Percentiles rank a stretch among this genome's conserved stretches.
Conservation (phyloP, 2,888 invertebrate species). For the Hirtodrosophila cameraria region DNA sequence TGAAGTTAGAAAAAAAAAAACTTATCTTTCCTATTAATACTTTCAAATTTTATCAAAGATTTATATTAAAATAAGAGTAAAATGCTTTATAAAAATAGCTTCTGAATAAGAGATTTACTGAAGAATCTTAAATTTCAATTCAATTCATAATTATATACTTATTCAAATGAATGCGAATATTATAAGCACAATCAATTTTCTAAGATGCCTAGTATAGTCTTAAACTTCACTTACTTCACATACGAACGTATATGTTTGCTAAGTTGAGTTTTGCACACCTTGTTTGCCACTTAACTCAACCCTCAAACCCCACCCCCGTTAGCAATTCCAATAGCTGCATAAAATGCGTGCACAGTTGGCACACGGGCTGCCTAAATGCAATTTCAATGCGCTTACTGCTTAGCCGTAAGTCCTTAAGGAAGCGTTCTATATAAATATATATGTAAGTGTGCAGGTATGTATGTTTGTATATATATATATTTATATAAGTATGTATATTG, state of each 20-base stretch:
- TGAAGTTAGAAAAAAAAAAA: no score
- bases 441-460: constrained; percentile 9
- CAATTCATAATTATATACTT: no score
- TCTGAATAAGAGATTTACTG: no score
- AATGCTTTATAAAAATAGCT: no score
- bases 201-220: constrained; percentile 4
- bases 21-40: no score
- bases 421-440: constrained; percentile 19
- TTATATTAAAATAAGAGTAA: no score
- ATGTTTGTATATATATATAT: constrained; percentile 15
- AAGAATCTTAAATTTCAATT: no score
- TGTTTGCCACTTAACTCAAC: not conserved
- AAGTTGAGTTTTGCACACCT: constrained; percentile 23
- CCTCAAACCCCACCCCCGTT: not conserved
- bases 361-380: constrained; percentile 67
- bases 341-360: constrained; percentile 76
- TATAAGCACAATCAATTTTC: no score
- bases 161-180: no score
- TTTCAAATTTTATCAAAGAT: no score
- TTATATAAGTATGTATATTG: constrained; percentile 41
- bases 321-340: constrained; percentile 51
- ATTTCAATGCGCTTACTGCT: constrained; percentile 47
- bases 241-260: not conserved
- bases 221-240: constrained; percentile 18
- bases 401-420: constrained; percentile 1